Evolutionary conservation across 2,888 invertebrate genomes (phyloP).

Genomic region (Lasioglossum vierecki): DNA sequence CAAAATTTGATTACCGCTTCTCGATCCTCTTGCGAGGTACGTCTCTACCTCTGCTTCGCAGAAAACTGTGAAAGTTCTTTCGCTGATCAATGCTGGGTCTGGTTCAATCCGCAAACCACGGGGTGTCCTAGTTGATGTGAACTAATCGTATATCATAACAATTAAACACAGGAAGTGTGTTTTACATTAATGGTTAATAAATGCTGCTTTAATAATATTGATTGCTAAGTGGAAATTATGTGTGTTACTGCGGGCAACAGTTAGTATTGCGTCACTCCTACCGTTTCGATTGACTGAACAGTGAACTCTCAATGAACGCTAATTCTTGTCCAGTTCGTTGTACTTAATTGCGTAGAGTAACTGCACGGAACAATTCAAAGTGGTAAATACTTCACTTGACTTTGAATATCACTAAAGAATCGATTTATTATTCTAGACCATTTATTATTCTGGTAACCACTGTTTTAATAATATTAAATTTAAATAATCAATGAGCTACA

Average conservation of each 20-base stretch:
- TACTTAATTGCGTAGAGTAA: constrained; percentile 13
- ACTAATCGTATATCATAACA: not conserved
- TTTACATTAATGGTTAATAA: not conserved
- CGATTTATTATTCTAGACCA: too few species aligned
- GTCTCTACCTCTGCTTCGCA: not conserved
- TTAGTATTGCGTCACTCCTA: not conserved
- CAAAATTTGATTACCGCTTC: not conserved
- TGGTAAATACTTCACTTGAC: not conserved
- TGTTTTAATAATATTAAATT: too few species aligned
- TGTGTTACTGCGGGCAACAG: not conserved
- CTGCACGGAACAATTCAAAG: not conserved
- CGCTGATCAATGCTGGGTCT: not conserved
- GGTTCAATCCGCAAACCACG: not conserved
- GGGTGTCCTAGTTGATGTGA: not conserved
- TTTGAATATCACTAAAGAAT: too few species aligned
- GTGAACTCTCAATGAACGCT: not conserved
- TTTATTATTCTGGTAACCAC: too few species aligned
- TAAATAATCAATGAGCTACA: too few species aligned
- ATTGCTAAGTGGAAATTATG: too few species aligned
- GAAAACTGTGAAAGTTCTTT: not conserved
- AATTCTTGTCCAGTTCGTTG: not conserved
- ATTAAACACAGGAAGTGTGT: not conserved
- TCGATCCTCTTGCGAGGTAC: not conserved
- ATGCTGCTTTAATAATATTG: not conserved
- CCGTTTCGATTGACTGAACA: not conserved